Percentiles rank a stretch among this genome's conserved stretches.
phyloP scores from a whole-genome alignment of 2,113 vertebrate genomes.

The Calidris pygmaea region DNA sequence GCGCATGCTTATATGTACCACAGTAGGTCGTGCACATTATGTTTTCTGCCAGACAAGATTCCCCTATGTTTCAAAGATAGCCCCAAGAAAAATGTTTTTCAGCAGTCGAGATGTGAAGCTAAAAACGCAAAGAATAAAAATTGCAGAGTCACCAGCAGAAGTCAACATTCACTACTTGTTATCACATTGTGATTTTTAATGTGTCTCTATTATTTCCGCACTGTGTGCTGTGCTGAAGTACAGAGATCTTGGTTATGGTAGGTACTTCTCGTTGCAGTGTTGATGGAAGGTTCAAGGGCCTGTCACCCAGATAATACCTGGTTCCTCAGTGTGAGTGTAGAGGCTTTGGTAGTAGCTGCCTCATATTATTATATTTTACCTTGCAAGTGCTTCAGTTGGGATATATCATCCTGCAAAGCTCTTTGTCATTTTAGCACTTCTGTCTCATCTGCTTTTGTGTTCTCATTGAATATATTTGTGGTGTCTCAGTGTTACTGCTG shows the following conservation, averaged over 20 bases:
- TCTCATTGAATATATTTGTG: background rate
- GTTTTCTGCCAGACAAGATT: slow-evolving; percentile 11
- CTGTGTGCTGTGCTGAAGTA: background rate
- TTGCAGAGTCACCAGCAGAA: background rate
- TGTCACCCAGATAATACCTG: background rate
- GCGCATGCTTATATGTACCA: background rate
- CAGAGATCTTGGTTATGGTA: background rate
- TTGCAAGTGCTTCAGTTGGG: background rate
- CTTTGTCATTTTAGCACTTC: slow-evolving; percentile 3
- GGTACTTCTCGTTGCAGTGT: background rate
- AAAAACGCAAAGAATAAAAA: background rate
- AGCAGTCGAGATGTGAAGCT: background rate
- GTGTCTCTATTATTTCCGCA: background rate
- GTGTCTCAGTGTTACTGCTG: background rate
- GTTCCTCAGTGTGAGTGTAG: background rate
- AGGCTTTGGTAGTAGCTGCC: background rate
- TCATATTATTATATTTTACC: background rate
- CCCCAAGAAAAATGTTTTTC: slow-evolving; percentile 1
- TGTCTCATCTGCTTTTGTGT: background rate
- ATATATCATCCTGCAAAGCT: background rate
- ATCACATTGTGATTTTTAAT: background rate
- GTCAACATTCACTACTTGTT: background rate
- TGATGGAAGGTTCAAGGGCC: background rate
- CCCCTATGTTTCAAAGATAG: background rate
- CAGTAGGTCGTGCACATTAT: background rate